Evolutionary conservation across 2,888 invertebrate species (phyloP).

Genomic region (Ornithoptera priamus): DNA sequence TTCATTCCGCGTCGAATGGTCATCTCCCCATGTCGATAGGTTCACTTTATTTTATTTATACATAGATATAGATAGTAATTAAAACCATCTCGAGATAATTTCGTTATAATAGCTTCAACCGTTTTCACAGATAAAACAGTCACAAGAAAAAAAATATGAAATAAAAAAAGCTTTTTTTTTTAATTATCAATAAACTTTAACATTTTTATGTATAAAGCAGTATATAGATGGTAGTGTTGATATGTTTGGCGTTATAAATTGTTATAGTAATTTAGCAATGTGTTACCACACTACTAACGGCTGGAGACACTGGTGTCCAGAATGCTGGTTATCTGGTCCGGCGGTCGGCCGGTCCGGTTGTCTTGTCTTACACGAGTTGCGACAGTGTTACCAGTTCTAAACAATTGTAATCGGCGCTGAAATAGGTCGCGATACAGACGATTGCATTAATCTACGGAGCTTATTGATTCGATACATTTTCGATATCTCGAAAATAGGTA

Average conservation of each 20-base stretch:
- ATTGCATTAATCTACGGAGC: slow-evolving; percentile 13
- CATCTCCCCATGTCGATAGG: no score
- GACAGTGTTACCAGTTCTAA: slow-evolving; percentile 32
- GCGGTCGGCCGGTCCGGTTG: slow-evolving; percentile 41
- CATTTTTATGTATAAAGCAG: no score
- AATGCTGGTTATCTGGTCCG: slow-evolving; percentile 29
- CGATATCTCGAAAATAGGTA: neutral
- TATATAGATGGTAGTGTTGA: neutral
- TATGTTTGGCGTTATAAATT: neutral
- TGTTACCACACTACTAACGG: slow-evolving; percentile 8
- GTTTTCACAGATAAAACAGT: no score
- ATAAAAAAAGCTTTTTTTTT: no score
- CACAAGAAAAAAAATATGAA: no score
- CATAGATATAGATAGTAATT: no score
- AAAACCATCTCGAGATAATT: no score
- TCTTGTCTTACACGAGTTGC: slow-evolving; percentile 41
- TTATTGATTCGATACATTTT: slow-evolving; percentile 13
- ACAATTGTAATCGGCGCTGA: slow-evolving; percentile 27
- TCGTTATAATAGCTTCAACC: no score
- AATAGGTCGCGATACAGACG: slow-evolving; percentile 13
- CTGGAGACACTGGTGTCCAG: slow-evolving; percentile 7
- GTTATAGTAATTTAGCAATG: slow-evolving; percentile 7
- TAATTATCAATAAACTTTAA: no score
- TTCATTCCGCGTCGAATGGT: no score
- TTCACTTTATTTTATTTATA: no score